Evolutionary conservation across 2,797 vertebrate genomes (phyloP), one percentile per base, ranked within the genome.

Genomic region (Catamblyrhynchus diadema): DNA sequence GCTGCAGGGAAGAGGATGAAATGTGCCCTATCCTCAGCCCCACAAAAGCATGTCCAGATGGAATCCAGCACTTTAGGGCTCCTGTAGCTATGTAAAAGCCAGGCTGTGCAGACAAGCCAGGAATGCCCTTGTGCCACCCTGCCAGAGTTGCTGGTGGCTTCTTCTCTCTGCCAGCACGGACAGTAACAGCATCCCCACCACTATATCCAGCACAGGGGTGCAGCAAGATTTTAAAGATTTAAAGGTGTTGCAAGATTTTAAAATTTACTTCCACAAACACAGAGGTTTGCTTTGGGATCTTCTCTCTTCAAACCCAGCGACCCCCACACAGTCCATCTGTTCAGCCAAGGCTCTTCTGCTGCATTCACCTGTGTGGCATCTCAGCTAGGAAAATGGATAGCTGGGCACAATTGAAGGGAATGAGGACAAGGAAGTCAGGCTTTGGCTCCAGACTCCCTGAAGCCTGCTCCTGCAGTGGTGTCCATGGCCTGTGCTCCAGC

Each of bases 241-340:
- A 51, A 51, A 51, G 28, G 28, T 30, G 28, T 12, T 51, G 28
- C 28, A 8, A 51, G 50, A 32, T 53, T 54, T n/a, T 54, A 23
- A 39, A 30, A 54, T 0, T 23, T 24, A 65, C 24, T 75, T 72
- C n/a, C 21, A 25, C 14, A 65, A 79, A 85, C 16, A 48, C 28
- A 48, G 84, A 6, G 7, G 6, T 15, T 60, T 13, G 3, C 45
- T 71, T 41, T 9, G 22, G 37, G 32, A 53, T 71, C 16, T 67
- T 37, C 33, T 15, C 77, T 74, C 57, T 82, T 77, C 64, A 59
- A 66, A 67, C 32, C 39, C 6, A 35, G 25, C 15, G 24, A 56
- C 2, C 2, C 13, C 7, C 21, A 23, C 3, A 4, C 0, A 3
- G 44, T 37, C 18, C 2, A 1, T 10, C 12, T 13, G 33, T 6